Evolutionary conservation across 2,797 vertebrate species (phyloP), one percentile per base, ranked within the genome.

Genomic region (Sandelia bainsii): DNA sequence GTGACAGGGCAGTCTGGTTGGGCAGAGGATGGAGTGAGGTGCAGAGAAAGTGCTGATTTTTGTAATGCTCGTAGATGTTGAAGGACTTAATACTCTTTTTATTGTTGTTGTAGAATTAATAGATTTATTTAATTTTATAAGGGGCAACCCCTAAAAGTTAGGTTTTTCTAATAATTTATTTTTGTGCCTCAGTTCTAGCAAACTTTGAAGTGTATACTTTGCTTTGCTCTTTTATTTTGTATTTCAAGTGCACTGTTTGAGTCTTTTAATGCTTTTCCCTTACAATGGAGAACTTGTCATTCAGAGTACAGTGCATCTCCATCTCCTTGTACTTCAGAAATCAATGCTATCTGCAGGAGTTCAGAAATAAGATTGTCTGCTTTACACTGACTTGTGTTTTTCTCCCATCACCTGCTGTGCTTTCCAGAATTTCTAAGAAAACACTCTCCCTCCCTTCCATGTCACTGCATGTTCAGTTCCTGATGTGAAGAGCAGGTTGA

Each of bases 401-500:
- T 48, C 70, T 76, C 46, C 62, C 58, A 39, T 87, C 84, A 77
- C 75, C 76, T 78, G 76, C 87, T 84, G 80, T 12, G 27, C 69
- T 71, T 75, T 70, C 66, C 62, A 62, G 77, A 87, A 80, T 86
- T 87, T 85, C 77, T 77, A 76, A 64, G 81, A 76, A 84, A 82
- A 78, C 66, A 25, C 54, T 69, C 77, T 68, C 81, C 63, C 62
- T 84, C 59, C 68, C 69, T n/a, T 81, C 78, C 52, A 8, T 58
- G 79, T 75, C 81, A 22, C 69, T 8, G 63, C 62, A 6, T 61
- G 79, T 81, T 86, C 77, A 32, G 60, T 42, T 83, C 70, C 80
- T 78, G 77, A 81, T 80, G 85, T 77, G 80, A 86, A 66, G 82
- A 79, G 67, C 75, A 83, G 83, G 79, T 85, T 91, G 90, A 90